Base-by-base conservation (phyloP, 64 coral and sea anemone species). In the Stichodactyla mertensii region DNA sequence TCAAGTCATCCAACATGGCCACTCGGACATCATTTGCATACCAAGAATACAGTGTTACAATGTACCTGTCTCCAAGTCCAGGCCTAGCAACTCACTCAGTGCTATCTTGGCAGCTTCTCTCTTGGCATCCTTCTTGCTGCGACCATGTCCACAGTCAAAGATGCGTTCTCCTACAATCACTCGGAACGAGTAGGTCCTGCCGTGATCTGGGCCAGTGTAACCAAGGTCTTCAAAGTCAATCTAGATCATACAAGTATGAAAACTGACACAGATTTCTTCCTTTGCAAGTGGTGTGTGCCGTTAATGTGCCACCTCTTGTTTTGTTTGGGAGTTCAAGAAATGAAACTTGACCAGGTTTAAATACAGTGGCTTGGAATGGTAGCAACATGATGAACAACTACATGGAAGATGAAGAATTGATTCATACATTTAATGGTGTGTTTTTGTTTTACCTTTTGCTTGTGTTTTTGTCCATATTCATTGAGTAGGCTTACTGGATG, bases 201-300 rank as follows among this genome's bases (percentile, higher is more conserved):
- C 77, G 85, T 96, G 94, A 61, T 96, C 94, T 60, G 91, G 88
- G 14, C 94, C 94, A 53, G 77, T 71, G 45, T 90, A 61, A 7
- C 85, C 91, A 36, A 92, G 61, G 58, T 96, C 94, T 84, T 92
- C 91, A 96, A 92, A 96, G 12, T 96, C 91, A 57, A 96, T 84
- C 94, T 96, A 16, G 10, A 54, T 16, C 52, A n/a, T 15, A 58
- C 56, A 1, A 45, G 71, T 0, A 82, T 20, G 18, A 58, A 58
- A 58, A 58, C 56, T 11, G 14, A 58, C 56, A 5, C 2, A 58
- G 56, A 58, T 15, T 58, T 15, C 56, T 58, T 58, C 1, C 56
- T 58, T 58, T 11, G 56, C 56, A 58, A 15, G 56, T 15, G 14
- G 56, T 45, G 36, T 45, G 36, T 45, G 36, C 36, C 3, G 36